Percentiles rank a stretch among this genome's conserved stretches.
Evolutionary conservation across 1,140 invertebrate genomes (phyloP).

Genomic region (Metopolophium dirhodum): DNA sequence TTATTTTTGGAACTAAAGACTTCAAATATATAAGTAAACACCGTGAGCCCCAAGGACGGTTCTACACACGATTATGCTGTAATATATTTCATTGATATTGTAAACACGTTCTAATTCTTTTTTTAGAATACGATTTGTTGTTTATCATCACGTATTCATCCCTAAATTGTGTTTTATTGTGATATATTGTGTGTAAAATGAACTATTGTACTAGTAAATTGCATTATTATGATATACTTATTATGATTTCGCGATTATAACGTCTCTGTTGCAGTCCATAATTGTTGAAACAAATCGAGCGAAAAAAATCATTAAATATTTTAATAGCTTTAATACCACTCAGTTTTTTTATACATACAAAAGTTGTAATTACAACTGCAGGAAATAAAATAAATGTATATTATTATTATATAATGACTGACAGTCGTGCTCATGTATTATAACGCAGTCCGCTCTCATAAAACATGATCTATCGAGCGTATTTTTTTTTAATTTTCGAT

Average conservation of each 20-base stretch:
- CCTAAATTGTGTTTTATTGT: neutral
- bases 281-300: neutral
- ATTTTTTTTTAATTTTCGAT: neutral
- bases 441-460: too few relatives aligned
- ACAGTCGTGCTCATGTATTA: neutral
- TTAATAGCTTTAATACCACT: neutral
- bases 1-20: neutral
- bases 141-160: neutral
- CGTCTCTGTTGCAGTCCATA: too few relatives aligned
- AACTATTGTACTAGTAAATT: neutral
- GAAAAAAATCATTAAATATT: neutral
- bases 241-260: neutral
- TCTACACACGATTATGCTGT: neutral
- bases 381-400: neutral
- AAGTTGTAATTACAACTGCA: neutral
- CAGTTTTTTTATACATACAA: neutral
- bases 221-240: neutral
- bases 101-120: neutral
- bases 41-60: rapidly evolving
- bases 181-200: neutral
- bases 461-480: neutral
- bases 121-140: neutral
- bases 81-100: neutral
- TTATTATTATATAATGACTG: neutral
- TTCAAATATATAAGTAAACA: neutral